phyloP scores from a whole-genome alignment of 2,113 vertebrate genomes.

The Electrona antarctica region DNA sequence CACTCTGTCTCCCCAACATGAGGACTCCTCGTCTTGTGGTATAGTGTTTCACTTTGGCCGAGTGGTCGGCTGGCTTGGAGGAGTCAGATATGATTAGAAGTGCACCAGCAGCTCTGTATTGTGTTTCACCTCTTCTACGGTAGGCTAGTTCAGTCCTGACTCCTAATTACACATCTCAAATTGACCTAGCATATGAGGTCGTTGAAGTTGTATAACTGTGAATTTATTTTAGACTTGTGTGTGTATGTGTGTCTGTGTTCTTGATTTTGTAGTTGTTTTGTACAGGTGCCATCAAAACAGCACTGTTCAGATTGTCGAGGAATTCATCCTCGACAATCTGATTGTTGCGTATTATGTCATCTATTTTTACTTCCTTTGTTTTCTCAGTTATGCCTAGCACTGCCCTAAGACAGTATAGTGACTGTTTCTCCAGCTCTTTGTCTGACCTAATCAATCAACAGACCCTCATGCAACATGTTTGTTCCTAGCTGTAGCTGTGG shows the following conservation, averaged over 20 bases:
- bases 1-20: not conserved
- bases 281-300: too few relatives aligned
- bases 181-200: not conserved
- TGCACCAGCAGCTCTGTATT: not conserved
- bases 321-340: too few relatives aligned
- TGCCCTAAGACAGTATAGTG: too few relatives aligned
- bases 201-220: not conserved
- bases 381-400: too few relatives aligned
- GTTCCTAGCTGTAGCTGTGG: too few relatives aligned
- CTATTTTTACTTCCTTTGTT: too few relatives aligned
- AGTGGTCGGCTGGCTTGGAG: not conserved
- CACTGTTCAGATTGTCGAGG: too few relatives aligned
- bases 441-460: too few relatives aligned
- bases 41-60: slow-evolving; percentile 12
- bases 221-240: not conserved
- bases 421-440: too few relatives aligned
- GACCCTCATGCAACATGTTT: too few relatives aligned
- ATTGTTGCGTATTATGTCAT: too few relatives aligned
- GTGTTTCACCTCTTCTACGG: slow-evolving; percentile 4
- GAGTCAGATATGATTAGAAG: slow-evolving; percentile 6
- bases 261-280: too few relatives aligned
- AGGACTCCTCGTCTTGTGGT: not conserved
- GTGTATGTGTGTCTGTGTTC: not conserved
- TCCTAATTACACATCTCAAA: slow-evolving; percentile 16
- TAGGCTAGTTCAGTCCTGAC: not conserved